These are phyloP conservation scores for Apostichopus californicus DNA, from an alignment of 35 echinoderm and acorn worm species.

Conservation along the genomic window DNA sequence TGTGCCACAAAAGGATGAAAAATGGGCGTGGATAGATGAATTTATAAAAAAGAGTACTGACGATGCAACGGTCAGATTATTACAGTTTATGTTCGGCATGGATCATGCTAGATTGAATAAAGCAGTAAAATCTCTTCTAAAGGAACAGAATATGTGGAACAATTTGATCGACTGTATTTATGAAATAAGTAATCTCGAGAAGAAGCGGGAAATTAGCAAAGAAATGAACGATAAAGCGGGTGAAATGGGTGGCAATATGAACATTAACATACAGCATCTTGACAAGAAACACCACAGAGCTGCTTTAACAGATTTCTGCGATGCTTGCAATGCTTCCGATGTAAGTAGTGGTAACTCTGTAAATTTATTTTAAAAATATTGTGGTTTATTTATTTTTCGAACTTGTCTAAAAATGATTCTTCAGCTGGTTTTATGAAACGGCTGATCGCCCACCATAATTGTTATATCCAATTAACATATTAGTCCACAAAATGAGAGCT, in stretches of 20 bases:
- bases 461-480: too few species aligned
- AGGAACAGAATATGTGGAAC: constrained; percentile 33
- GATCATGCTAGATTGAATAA: not conserved
- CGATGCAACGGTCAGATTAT: not conserved
- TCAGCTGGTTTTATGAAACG: too few species aligned
- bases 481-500: too few species aligned
- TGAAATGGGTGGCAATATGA: too few species aligned
- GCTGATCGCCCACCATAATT: too few species aligned
- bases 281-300: constrained; percentile 2
- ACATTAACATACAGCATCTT: not conserved
- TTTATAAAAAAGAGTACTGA: not conserved
- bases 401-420: too few species aligned
- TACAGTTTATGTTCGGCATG: constrained; percentile 34
- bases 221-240: not conserved
- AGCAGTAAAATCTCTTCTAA: not conserved
- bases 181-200: not conserved
- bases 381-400: too few species aligned
- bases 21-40: not conserved
- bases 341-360: too few species aligned
- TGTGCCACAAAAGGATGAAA: not conserved
- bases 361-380: too few species aligned
- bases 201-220: not conserved
- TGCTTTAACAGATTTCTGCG: not conserved
- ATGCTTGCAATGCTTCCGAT: not conserved
- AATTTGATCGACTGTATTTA: constrained; percentile 37